phyloP scores from a whole-genome alignment of 2,797 vertebrate genomes.

The Mastacembelus armatus region DNA sequence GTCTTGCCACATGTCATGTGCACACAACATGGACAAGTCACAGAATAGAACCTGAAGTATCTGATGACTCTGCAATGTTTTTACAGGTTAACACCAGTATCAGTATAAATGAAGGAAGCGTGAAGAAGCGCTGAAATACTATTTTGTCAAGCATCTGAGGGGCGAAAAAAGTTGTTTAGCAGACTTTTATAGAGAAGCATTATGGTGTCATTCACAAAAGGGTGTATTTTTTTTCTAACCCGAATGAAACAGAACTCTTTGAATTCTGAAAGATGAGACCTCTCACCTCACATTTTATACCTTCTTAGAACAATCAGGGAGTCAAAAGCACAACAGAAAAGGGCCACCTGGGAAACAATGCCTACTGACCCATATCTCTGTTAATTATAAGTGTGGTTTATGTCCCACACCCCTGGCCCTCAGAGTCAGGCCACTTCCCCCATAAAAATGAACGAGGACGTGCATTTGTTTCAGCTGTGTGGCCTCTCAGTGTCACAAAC shows the following conservation, averaged over 20 bases:
- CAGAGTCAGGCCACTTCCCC: conserved; percentile 29
- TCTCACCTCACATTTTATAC: conserved; percentile 3
- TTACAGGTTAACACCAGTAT: conserved; percentile 21
- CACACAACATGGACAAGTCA: conserved; percentile 30
- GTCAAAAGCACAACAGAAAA: conserved; percentile 38
- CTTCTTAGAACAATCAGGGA: conserved; percentile 27
- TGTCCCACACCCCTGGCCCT: conserved; percentile 45
- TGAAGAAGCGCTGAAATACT: conserved; percentile 27
- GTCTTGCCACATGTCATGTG: conserved; percentile 28
- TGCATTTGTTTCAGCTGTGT: conserved; percentile 51
- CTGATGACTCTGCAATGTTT: conserved; percentile 38
- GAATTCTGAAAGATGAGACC: conserved; percentile 48
- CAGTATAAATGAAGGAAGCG: conserved; percentile 34
- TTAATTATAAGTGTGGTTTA: conserved; percentile 63
- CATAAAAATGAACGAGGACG: conserved; percentile 44
- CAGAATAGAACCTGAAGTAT: conserved; percentile 26
- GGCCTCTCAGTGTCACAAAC: conserved; percentile 54
- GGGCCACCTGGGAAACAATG: conserved; percentile 24
- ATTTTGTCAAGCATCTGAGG: conserved; percentile 46
- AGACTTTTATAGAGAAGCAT: conserved; percentile 50
- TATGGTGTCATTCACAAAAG: conserved; percentile 58
- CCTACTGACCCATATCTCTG: conserved; percentile 63
- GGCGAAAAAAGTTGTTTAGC: conserved; percentile 41
- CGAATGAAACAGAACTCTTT: conserved; percentile 46
- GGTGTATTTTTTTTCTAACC: conserved; percentile 39